Percentiles rank a stretch among this genome's conserved stretches.
These are phyloP conservation scores for Harpegnathos saltator DNA, from an alignment of 1,140 invertebrate genomes.

Conservation along the genomic window DNA sequence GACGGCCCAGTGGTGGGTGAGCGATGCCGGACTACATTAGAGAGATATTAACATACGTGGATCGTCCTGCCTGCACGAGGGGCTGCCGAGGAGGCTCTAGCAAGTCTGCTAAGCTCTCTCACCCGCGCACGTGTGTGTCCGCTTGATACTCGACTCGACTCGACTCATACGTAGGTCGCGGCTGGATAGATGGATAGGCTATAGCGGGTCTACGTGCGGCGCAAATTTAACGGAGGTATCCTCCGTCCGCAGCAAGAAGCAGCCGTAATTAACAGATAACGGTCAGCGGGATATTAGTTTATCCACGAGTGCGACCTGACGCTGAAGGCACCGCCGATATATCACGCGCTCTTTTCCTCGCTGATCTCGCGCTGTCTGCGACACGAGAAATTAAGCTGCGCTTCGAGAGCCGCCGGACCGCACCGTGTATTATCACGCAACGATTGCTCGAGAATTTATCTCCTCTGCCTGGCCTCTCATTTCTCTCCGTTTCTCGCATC, in stretches of 20 bases:
- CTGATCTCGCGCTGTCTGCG: constrained; percentile 9
- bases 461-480: too few species aligned
- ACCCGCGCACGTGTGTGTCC: neutral
- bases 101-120: neutral
- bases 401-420: neutral
- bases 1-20: constrained; percentile 9
- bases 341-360: constrained; percentile 19
- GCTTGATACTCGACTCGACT: neutral
- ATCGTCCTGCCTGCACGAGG: constrained; percentile 12
- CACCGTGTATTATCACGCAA: too few species aligned
- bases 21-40: constrained; percentile 55
- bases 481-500: neutral
- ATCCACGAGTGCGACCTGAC: constrained; percentile 23
- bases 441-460: too few species aligned
- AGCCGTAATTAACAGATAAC: constrained; percentile 74
- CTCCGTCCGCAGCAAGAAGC: constrained; percentile 63
- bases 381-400: constrained; percentile 6
- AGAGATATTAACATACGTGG: constrained; percentile 61
- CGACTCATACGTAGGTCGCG: too few species aligned
- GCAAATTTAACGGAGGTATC: constrained; percentile 67
- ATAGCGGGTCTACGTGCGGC: constrained; percentile 41
- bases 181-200: neutral
- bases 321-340: constrained; percentile 41
- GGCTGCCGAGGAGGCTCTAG: neutral
- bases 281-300: constrained; percentile 62